Evolutionary conservation across 2,888 invertebrate genomes (phyloP).

Genomic region (Trissolcus japonicus): DNA sequence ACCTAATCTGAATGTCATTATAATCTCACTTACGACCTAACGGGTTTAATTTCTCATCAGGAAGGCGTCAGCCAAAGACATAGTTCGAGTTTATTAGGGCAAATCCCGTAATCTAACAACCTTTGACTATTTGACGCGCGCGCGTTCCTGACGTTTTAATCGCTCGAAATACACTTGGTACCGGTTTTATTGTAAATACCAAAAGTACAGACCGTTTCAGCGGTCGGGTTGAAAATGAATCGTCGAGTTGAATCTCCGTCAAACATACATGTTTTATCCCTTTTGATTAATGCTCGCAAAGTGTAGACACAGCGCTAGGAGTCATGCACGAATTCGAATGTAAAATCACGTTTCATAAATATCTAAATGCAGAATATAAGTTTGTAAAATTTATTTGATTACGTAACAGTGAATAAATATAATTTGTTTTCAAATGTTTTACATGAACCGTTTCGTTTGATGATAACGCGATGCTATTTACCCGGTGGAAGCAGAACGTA

Average conservation of each 20-base stretch:
- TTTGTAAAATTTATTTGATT: too few species aligned
- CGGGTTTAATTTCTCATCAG: constrained; percentile 54
- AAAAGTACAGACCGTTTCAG: constrained; percentile 2
- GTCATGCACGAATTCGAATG: too few species aligned
- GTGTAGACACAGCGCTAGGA: not conserved
- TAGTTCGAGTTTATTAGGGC: constrained; percentile 48
- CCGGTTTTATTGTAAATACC: constrained; percentile 38
- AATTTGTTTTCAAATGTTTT: too few species aligned
- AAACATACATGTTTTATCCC: constrained; percentile 8
- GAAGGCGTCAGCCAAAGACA: constrained; percentile 37
- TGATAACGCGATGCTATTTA: too few species aligned
- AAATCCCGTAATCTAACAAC: constrained; percentile 50
- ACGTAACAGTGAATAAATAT: too few species aligned
- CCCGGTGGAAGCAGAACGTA: too few species aligned
- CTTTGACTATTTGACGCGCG: constrained; percentile 48
- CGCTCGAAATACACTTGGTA: constrained; percentile 39
- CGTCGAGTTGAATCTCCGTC: constrained; percentile 13
- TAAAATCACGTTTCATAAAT: not conserved
- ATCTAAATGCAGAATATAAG: too few species aligned
- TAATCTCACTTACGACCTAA: constrained; percentile 52
- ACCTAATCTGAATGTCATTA: constrained; percentile 50
- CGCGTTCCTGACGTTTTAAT: constrained; percentile 32
- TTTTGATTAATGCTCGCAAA: constrained; percentile 25
- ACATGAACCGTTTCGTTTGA: too few species aligned
- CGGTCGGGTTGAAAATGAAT: constrained; percentile 45